Conservation (phyloP, 2,797 vertebrate genomes). For the Gymnothorax javanicus region DNA sequence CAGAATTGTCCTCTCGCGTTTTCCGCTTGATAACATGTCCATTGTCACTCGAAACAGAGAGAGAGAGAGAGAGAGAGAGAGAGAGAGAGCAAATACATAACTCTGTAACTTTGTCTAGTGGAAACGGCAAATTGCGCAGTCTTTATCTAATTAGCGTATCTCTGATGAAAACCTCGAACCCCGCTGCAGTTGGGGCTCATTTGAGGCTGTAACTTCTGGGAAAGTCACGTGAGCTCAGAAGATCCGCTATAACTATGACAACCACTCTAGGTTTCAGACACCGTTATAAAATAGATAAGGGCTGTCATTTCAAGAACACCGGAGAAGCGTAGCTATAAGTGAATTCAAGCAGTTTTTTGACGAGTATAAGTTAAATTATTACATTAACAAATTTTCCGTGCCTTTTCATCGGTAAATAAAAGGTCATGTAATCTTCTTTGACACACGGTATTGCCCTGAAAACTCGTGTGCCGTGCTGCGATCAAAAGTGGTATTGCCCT, state of each 20-base stretch:
- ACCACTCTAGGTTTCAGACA: not conserved
- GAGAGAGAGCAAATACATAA: not conserved
- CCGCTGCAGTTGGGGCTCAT: not conserved
- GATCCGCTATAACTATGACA: slow-evolving; percentile 17
- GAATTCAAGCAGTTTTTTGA: too few species aligned
- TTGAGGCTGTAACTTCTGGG: not conserved
- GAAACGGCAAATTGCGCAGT: not conserved
- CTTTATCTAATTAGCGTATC: slow-evolving; percentile 6
- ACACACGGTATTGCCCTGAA: too few species aligned
- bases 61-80: not conserved
- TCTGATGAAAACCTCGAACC: slow-evolving; percentile 11
- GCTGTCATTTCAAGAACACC: not conserved
- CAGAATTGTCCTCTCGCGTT: not conserved
- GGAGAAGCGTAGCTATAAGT: not conserved
- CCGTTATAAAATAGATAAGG: slow-evolving; percentile 1
- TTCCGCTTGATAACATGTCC: not conserved
- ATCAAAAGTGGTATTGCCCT: too few species aligned
- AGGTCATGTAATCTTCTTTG: too few species aligned
- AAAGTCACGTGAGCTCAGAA: slow-evolving; percentile 19
- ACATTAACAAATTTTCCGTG: too few species aligned
- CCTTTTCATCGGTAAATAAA: too few species aligned
- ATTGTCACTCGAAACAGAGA: not conserved
- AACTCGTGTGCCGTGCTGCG: too few species aligned
- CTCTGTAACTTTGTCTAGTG: not conserved
- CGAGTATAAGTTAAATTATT: too few species aligned